phyloP scores from a whole-genome alignment of 2,113 vertebrate species.

The Leiothrix lutea region DNA sequence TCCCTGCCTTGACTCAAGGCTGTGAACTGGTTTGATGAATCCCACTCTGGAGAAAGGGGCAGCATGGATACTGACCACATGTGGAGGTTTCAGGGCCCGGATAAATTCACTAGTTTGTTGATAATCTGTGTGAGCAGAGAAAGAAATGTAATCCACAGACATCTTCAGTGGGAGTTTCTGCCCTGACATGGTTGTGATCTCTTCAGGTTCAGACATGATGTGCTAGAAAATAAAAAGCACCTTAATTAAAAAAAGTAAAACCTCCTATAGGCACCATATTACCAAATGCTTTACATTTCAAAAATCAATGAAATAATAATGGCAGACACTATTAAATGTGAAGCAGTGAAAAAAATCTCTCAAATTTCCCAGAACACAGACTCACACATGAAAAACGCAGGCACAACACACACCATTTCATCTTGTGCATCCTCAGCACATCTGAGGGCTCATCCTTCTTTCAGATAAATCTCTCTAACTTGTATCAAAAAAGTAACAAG shows the following conservation, averaged over 20 bases:
- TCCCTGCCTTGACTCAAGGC: neutral
- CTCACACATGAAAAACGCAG: neutral
- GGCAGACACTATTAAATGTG: neutral
- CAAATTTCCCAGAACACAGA: neutral
- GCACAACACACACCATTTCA: neutral
- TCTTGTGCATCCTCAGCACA: neutral
- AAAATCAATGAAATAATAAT: neutral
- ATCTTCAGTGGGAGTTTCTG: constrained; percentile 98
- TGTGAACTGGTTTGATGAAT: neutral
- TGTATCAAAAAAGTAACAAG: neutral
- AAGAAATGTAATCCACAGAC: constrained; percentile 99
- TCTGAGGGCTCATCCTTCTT: neutral
- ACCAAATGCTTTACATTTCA: neutral
- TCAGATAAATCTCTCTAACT: neutral
- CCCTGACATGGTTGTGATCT: constrained; percentile 98
- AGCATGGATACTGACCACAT: constrained; percentile 83
- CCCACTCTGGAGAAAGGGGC: neutral
- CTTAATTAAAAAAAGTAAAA: neutral
- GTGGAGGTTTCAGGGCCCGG: constrained; percentile 93
- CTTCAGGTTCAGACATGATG: constrained; percentile 99
- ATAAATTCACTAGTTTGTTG: constrained; percentile 99
- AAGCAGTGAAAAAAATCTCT: neutral
- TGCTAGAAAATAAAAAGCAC: constrained; percentile 75
- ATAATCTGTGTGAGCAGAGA: constrained; percentile 98
- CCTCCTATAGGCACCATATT: neutral